These are phyloP conservation scores for Anolis sagrei DNA, from an alignment of 2,113 vertebrate species.

Conservation along the genomic window DNA sequence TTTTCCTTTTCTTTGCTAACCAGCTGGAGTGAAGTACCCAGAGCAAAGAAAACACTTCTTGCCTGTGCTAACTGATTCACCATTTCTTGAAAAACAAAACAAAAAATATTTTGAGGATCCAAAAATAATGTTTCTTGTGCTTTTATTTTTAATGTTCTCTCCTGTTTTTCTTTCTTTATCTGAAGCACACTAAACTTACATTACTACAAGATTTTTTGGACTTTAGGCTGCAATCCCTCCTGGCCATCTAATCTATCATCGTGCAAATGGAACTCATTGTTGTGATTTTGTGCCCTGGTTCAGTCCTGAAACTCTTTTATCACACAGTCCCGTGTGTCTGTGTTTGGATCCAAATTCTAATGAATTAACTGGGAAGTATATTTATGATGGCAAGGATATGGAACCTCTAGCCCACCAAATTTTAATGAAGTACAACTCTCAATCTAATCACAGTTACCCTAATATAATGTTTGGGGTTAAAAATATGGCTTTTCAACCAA, in stretches of 20 bases:
- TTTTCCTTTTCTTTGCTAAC: constrained; percentile 17
- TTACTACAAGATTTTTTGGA: background rate
- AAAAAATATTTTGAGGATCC: background rate
- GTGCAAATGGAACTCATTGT: background rate
- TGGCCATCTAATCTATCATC: background rate
- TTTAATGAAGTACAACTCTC: background rate
- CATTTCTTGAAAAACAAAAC: background rate
- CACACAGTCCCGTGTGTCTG: background rate
- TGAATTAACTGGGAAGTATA: background rate
- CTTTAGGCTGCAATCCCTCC: background rate
- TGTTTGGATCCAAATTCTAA: background rate
- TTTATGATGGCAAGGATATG: background rate
- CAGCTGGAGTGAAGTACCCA: constrained; percentile 5
- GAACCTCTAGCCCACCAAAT: background rate
- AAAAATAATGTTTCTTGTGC: background rate
- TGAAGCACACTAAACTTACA: background rate
- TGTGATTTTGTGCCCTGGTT: background rate
- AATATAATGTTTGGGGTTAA: background rate
- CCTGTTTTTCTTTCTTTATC: too few relatives aligned
- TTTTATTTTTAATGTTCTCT: background rate
- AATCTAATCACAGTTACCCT: background rate
- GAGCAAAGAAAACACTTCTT: constrained; percentile 5
- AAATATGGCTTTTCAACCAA: background rate
- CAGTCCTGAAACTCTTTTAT: background rate
- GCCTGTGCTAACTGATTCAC: background rate